Percentiles rank a stretch among this genome's conserved stretches.
phyloP scores from a whole-genome alignment of 2,888 invertebrate species.

The Marronus borbonicus region DNA sequence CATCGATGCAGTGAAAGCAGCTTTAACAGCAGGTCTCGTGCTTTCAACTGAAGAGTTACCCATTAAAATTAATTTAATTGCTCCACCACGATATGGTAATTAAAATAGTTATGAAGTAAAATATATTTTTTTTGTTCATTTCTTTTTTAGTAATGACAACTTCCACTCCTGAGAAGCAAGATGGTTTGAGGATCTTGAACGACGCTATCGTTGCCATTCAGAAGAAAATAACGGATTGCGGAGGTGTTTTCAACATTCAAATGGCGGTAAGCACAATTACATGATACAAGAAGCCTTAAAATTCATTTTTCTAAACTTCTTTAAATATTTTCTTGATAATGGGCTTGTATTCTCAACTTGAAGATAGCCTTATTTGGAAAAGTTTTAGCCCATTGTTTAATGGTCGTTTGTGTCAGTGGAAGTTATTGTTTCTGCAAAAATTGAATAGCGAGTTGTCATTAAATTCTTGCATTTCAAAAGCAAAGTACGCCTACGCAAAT shows the following conservation, averaged over 20 bases:
- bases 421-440: too few relatives aligned
- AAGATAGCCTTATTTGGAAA: too few relatives aligned
- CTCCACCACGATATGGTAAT: constrained; percentile 94
- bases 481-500: too few relatives aligned
- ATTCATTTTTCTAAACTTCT: too few relatives aligned
- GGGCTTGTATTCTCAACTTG: too few relatives aligned
- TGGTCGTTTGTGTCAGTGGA: too few relatives aligned
- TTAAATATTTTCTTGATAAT: too few relatives aligned
- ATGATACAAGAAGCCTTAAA: too few relatives aligned
- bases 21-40: constrained; percentile 90
- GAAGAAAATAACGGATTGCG: constrained; percentile 84
- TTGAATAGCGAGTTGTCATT: too few relatives aligned
- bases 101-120: background rate
- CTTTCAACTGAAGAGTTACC: constrained; percentile 94
- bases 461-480: too few relatives aligned
- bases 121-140: too few relatives aligned
- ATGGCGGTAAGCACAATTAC: constrained; percentile 83
- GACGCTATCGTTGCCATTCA: constrained; percentile 92
- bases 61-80: constrained; percentile 98
- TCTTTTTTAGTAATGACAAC: constrained; percentile 86
- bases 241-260: constrained; percentile 95
- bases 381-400: too few relatives aligned
- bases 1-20: constrained; percentile 97
- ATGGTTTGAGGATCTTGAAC: constrained; percentile 91
- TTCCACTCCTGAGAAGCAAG: constrained; percentile 95